Evolutionary conservation across 2,888 invertebrate species (phyloP).

Genomic region (Punctoribates punctum): DNA sequence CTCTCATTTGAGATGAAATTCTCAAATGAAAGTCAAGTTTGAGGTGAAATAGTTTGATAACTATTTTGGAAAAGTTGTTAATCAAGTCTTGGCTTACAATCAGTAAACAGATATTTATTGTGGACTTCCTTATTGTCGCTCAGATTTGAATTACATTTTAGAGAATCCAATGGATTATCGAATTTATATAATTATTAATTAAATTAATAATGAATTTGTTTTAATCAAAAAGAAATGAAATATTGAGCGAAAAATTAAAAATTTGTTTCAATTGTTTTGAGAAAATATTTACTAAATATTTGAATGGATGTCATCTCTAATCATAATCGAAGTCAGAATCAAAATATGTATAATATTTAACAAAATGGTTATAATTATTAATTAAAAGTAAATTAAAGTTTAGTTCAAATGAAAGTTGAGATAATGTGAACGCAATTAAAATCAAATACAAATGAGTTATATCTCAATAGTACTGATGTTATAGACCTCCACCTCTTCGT

Average conservation of each 20-base stretch:
- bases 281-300: background rate
- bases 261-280: background rate
- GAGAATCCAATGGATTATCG: background rate
- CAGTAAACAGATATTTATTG: background rate
- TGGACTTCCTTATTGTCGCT: background rate
- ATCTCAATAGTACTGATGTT: background rate
- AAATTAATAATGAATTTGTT: too few relatives aligned
- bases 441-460: background rate
- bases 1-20: background rate
- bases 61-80: background rate
- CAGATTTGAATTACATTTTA: background rate
- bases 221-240: background rate
- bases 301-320: background rate
- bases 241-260: background rate
- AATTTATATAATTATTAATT: too few relatives aligned
- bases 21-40: constrained; percentile 10
- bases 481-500: background rate
- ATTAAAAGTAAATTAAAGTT: too few relatives aligned
- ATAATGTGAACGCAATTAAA: background rate
- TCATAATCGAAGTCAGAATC: background rate
- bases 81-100: background rate
- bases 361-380: background rate
- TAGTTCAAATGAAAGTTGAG: too few relatives aligned
- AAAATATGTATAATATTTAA: background rate
- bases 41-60: background rate